These are phyloP conservation scores for Smutsia temminckii DNA, from an alignment of 2,797 vertebrate genomes.

Conservation along the genomic window DNA sequence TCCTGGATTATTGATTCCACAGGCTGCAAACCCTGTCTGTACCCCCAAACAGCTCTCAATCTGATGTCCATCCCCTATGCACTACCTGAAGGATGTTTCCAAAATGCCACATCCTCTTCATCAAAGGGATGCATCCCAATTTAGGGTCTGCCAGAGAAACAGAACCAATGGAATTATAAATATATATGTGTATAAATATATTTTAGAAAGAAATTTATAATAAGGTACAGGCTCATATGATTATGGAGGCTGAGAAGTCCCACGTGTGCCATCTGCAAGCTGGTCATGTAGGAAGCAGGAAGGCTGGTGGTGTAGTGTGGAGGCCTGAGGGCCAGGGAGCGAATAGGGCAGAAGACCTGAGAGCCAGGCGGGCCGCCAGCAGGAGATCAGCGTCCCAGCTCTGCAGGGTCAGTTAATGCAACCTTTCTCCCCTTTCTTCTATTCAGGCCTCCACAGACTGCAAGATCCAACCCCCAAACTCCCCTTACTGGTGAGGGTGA, in stretches of 20 bases:
- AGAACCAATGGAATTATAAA: background rate
- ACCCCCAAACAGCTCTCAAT: background rate
- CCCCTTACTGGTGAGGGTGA: too few species aligned
- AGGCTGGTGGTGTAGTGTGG: background rate
- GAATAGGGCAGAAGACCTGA: background rate
- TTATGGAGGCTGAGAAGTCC: background rate
- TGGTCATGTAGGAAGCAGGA: background rate
- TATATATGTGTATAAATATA: background rate
- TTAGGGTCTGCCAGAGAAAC: background rate
- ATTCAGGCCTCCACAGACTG: background rate
- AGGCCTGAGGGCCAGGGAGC: background rate
- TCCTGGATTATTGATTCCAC: background rate
- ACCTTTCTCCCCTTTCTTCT: background rate
- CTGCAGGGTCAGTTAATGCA: background rate
- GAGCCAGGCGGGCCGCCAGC: background rate
- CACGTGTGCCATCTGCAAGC: background rate
- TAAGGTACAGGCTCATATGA: background rate
- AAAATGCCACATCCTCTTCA: background rate
- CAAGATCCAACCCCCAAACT: rapidly evolving
- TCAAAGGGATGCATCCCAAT: background rate
- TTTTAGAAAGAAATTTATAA: background rate
- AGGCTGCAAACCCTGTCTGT: background rate
- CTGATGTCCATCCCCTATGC: background rate
- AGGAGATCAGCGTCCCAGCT: background rate
- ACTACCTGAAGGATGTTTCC: background rate